phyloP scores from a whole-genome alignment of 2,888 invertebrate species.

The Bombylius major region DNA sequence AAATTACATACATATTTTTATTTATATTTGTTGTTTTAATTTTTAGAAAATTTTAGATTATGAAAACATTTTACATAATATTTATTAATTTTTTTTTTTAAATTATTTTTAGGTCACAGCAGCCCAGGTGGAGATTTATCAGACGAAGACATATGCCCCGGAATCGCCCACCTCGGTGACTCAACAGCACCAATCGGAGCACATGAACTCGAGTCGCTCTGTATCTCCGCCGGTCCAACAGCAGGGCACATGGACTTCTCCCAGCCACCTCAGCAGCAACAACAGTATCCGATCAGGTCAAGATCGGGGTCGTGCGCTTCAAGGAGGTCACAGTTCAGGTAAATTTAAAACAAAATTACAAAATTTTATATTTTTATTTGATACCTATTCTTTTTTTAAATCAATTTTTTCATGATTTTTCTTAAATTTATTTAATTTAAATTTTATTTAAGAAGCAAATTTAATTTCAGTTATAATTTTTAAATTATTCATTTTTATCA shows the following conservation, averaged over 20 bases:
- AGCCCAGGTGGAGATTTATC: constrained; percentile 41
- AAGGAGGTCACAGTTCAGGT: constrained; percentile 38
- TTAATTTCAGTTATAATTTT: too few species aligned
- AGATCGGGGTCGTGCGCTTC: constrained; percentile 38
- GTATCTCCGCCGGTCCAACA: constrained; percentile 34
- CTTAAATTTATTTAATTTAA: too few species aligned
- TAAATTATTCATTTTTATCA: too few species aligned
- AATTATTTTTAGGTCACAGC: constrained; percentile 31
- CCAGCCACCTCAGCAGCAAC: constrained; percentile 31
- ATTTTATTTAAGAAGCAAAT: too few species aligned
- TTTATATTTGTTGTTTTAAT: background rate
- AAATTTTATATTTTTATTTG: constrained; percentile 1
- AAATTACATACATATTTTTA: constrained; percentile 8
- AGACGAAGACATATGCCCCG: constrained; percentile 38
- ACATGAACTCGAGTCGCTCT: constrained; percentile 38
- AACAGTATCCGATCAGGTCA: constrained; percentile 30
- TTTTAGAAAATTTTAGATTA: background rate
- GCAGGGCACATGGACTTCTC: constrained; percentile 32
- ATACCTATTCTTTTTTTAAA: background rate
- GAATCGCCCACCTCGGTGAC: constrained; percentile 34
- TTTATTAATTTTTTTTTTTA: background rate
- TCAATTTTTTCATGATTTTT: too few species aligned
- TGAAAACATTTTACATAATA: too few species aligned
- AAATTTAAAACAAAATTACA: constrained; percentile 11
- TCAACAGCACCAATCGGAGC: constrained; percentile 35